These are phyloP conservation scores for Scytalopus superciliaris DNA, from an alignment of 2,113 vertebrate species.

Conservation along the genomic window DNA sequence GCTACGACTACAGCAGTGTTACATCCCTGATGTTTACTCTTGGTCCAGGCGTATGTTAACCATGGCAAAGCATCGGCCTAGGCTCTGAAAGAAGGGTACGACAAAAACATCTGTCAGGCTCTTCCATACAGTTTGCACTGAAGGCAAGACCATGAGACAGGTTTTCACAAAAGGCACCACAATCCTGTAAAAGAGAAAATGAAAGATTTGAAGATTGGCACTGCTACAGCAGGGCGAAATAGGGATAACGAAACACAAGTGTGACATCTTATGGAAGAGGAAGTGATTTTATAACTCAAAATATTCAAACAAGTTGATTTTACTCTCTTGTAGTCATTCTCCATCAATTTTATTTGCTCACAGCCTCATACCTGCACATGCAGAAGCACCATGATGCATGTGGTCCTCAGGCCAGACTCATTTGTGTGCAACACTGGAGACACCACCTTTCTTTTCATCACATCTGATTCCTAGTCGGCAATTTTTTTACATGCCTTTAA, in stretches of 20 bases:
- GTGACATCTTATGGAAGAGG: background rate
- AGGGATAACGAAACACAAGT: background rate
- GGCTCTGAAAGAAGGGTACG: slow-evolving; percentile 79
- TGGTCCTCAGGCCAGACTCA: background rate
- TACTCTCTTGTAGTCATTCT: background rate
- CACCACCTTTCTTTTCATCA: background rate
- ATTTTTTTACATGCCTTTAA: background rate
- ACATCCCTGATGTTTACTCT: slow-evolving; percentile 41
- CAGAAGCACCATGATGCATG: background rate
- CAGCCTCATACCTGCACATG: background rate
- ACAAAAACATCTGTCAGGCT: slow-evolving; percentile 81
- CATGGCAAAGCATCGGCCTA: slow-evolving; percentile 80
- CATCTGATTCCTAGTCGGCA: background rate
- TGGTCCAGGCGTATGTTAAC: slow-evolving; percentile 75
- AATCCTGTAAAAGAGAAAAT: slow-evolving; percentile 77
- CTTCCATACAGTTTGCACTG: slow-evolving; percentile 84
- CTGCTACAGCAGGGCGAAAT: background rate
- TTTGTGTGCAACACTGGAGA: background rate
- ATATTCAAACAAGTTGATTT: background rate
- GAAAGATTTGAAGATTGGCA: background rate
- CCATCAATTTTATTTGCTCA: background rate
- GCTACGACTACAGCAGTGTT: slow-evolving; percentile 4
- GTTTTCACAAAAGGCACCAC: slow-evolving; percentile 87
- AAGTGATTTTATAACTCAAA: background rate
- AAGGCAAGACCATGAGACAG: slow-evolving; percentile 85